Percentiles rank a stretch among this genome's conserved stretches.
Conservation (phyloP, 2,888 invertebrate genomes). For the Brachypterus glaber region DNA sequence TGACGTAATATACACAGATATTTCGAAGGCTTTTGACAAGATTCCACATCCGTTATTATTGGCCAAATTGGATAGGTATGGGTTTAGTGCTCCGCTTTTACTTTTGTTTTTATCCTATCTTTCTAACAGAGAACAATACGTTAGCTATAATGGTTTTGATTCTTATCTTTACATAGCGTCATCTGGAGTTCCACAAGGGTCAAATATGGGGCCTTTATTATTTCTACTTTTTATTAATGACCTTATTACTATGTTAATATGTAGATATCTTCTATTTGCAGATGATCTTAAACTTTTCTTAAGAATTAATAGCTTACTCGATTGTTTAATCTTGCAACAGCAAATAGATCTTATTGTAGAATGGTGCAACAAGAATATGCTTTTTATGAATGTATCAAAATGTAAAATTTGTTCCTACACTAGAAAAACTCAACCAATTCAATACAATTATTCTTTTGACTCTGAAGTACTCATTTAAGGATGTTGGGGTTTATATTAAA, state of each 20-base stretch:
- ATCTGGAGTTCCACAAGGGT: slow-evolving; percentile 1
- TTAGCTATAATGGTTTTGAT: slow-evolving; percentile 5
- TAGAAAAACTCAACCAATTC: background rate
- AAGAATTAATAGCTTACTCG: background rate
- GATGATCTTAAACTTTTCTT: slow-evolving; percentile 7
- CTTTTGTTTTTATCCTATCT: slow-evolving; percentile 4
- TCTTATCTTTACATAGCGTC: background rate
- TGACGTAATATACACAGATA: slow-evolving; percentile 6
- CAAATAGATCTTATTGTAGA: slow-evolving; percentile 2
- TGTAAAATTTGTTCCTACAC: slow-evolving; percentile 2
- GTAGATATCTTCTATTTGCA: slow-evolving; percentile 7
- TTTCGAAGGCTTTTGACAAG: slow-evolving; percentile 5
- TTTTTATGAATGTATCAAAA: background rate
- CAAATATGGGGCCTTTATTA: slow-evolving; percentile 4
- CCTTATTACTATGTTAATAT: background rate
- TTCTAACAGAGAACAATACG: slow-evolving; percentile 2
- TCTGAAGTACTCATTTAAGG: too few species aligned
- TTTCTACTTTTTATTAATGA: slow-evolving; percentile 7
- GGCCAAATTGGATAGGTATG: slow-evolving; percentile 4
- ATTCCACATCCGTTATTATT: slow-evolving; percentile 2
- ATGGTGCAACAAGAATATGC: background rate
- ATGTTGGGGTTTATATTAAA: too few species aligned
- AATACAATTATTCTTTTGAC: slow-evolving; percentile 1
- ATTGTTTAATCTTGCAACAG: slow-evolving; percentile 4
- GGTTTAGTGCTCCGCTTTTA: background rate